These are phyloP conservation scores for Aphidius colemani DNA, from an alignment of 2,888 invertebrate genomes.

Conservation along the genomic window DNA sequence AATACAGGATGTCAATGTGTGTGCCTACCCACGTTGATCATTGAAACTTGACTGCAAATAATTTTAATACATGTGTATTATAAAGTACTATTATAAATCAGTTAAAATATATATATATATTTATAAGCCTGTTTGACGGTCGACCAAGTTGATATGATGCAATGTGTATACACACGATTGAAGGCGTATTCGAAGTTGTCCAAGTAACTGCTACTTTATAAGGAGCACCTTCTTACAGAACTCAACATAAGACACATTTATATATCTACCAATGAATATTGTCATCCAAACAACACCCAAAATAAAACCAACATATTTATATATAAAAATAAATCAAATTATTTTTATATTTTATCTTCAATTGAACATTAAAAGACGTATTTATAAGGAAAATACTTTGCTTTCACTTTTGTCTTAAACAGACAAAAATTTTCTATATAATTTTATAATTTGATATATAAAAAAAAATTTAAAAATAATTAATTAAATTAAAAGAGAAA, in stretches of 20 bases:
- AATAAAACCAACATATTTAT: too few species aligned
- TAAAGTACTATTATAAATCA: too few species aligned
- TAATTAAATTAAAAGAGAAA: too few species aligned
- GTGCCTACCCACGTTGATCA: slow-evolving; percentile 28
- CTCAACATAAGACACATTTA: neutral
- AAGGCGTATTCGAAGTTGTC: slow-evolving; percentile 45
- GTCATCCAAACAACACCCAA: too few species aligned
- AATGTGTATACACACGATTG: slow-evolving; percentile 42
- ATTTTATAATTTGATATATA: too few species aligned
- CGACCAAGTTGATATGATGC: slow-evolving; percentile 47
- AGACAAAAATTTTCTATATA: neutral
- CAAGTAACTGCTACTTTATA: slow-evolving; percentile 51
- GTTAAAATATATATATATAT: too few species aligned
- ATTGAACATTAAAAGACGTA: too few species aligned
- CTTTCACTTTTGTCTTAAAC: neutral
- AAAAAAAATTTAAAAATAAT: too few species aligned
- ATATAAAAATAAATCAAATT: too few species aligned
- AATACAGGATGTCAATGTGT: slow-evolving; percentile 18
- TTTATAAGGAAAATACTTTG: neutral
- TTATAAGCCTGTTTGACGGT: slow-evolving; percentile 22
- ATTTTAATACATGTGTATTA: too few species aligned
- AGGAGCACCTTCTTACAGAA: slow-evolving; percentile 49
- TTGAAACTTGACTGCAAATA: slow-evolving; percentile 24
- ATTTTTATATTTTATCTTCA: too few species aligned
- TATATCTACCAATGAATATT: neutral